Conservation (phyloP, 35 echinoderm and acorn worm species). For the Amphiura filiformis region DNA sequence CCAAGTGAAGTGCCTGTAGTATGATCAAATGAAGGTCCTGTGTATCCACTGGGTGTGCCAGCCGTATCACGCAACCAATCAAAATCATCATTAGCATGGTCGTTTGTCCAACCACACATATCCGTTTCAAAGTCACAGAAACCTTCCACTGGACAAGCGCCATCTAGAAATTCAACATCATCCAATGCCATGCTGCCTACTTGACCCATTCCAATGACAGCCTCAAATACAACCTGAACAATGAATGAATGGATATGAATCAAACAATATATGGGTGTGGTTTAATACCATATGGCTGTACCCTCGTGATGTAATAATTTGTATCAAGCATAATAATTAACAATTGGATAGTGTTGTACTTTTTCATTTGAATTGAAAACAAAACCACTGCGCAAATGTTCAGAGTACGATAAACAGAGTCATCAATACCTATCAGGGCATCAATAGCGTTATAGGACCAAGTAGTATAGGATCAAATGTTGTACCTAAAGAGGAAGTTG, state of each 20-base stretch:
- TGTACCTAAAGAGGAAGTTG: no score
- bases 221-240: slow-evolving; percentile 80
- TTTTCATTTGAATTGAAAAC: not conserved
- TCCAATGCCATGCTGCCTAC: slow-evolving; percentile 72
- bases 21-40: slow-evolving; percentile 56
- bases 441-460: no score
- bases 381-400: not conserved
- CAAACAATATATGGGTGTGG: not conserved
- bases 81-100: slow-evolving; percentile 74
- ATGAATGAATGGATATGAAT: no score
- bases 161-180: slow-evolving; percentile 41
- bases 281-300: not conserved
- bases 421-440: no score
- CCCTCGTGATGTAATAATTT: no score
- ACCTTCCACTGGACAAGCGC: slow-evolving; percentile 55
- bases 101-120: slow-evolving; percentile 85
- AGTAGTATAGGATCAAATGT: no score
- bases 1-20: slow-evolving; percentile 40
- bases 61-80: slow-evolving; percentile 80
- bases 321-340: no score
- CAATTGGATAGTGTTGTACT: not conserved
- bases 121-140: slow-evolving; percentile 89
- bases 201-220: slow-evolving; percentile 34
- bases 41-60: slow-evolving; percentile 46
- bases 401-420: not conserved